Evolutionary conservation across 2,113 vertebrate species (phyloP), one percentile per base, ranked within the genome.

Genomic region (Lophura nycthemera): DNA sequence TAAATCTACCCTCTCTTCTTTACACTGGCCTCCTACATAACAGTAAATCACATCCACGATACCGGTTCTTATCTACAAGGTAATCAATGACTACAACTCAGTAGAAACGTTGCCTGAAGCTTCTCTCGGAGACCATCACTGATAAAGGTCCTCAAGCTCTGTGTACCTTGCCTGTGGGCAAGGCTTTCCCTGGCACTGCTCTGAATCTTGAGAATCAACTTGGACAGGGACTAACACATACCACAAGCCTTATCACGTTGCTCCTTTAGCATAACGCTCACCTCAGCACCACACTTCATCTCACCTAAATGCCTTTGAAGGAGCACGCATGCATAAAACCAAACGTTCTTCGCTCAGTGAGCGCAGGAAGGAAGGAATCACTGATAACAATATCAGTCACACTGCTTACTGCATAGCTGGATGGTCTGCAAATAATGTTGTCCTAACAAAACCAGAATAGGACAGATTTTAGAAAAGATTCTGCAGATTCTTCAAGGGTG

Each of bases 51-150:
- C 30, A 34, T 60, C 43, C 64, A 16, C 12, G 10, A 66, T 80
- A 76, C 54, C 63, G 8, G 56, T 48, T 60, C 16, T 74, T 83
- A 75, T 74, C 65, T 71, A 47, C 56, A 64, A 81, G 22, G 21
- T 67, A 45, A 78, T 64, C 38, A 60, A 29, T 43, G 30, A 59
- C 69, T 25, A 75, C 1, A 0, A 7, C 88, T 86, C 21, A 66
- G 52, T 43, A 72, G 72, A 95, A 91, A 78, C 2, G 2, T 79
- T 79, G 52, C 52, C 84, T 47, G 61, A 69, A 89, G 66, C 63
- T 89, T 36, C 34, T 57, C 32, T 75, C 71, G 10, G 40, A 85
- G 6, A 57, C 48, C 47, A 65, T 69, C 0, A 2, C 22, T 88
- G 75, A 80, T 66, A 70, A 66, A 90, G 8, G 64, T 59, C 30